Conservation (phyloP, 2,888 invertebrate species). For the Plemyria rubiginata region DNA sequence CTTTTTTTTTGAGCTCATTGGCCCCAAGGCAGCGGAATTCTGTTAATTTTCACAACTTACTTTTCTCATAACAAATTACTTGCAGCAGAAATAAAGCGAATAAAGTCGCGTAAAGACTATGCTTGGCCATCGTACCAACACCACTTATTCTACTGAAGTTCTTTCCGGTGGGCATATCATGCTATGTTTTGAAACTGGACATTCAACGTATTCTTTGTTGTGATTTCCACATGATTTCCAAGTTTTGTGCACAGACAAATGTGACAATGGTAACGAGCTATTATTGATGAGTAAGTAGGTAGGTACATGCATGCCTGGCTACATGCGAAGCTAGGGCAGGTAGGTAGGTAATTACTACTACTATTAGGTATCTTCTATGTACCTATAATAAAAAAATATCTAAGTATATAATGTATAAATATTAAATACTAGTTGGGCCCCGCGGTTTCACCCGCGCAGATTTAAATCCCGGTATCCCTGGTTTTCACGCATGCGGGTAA, state of each 20-base stretch:
- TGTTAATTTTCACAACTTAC: conserved; percentile 46
- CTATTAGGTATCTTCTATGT: too few relatives aligned
- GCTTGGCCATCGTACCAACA: conserved; percentile 33
- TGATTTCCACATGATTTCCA: conserved; percentile 16
- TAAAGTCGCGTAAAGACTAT: conserved; percentile 25
- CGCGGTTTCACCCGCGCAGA: too few relatives aligned
- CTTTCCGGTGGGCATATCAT: conserved; percentile 4
- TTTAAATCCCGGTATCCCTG: too few relatives aligned
- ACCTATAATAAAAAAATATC: too few relatives aligned
- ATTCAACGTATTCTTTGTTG: conserved; percentile 25
- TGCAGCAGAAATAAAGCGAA: conserved; percentile 43
- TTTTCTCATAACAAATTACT: conserved; percentile 64
- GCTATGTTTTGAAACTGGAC: conserved; percentile 31
- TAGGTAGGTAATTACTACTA: too few relatives aligned
- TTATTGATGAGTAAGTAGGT: neutral
- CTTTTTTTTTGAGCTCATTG: too few relatives aligned
- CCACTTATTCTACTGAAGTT: conserved; percentile 11
- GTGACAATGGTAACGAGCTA: neutral
- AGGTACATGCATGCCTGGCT: neutral
- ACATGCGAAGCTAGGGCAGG: too few relatives aligned
- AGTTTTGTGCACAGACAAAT: conserved; percentile 4
- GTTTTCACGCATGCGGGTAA: too few relatives aligned
- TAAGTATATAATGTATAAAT: too few relatives aligned
- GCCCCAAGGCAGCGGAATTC: too few relatives aligned
- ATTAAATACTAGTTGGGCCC: too few relatives aligned